These are phyloP conservation scores for Porites evermanni DNA, from an alignment of 92 coral and sea anemone genomes.

Conservation along the genomic window DNA sequence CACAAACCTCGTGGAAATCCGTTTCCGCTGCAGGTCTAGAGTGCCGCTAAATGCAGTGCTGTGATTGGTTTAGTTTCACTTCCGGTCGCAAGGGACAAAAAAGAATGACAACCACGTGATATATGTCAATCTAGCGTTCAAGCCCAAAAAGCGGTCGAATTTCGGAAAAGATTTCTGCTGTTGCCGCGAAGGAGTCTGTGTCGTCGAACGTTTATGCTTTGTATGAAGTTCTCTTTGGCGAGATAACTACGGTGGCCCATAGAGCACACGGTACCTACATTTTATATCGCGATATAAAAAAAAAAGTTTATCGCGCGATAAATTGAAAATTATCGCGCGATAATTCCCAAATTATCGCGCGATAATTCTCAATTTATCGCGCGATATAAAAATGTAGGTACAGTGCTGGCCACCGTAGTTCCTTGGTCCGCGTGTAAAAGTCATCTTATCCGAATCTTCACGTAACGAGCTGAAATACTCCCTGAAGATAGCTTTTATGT, in stretches of 20 bases:
- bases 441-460: too few species aligned
- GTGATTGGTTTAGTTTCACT: conserved; percentile 69
- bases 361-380: too few species aligned
- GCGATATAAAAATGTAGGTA: too few species aligned
- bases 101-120: conserved; percentile 83
- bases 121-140: conserved; percentile 39
- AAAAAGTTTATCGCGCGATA: too few species aligned
- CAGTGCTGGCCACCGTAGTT: too few species aligned
- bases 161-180: conserved; percentile 32
- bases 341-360: too few species aligned
- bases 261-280: too few species aligned
- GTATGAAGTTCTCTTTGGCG: conserved; percentile 33
- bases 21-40: conserved; percentile 15
- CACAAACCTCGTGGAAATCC: not conserved
- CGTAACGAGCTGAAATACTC: too few species aligned
- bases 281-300: too few species aligned
- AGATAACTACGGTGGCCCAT: not conserved
- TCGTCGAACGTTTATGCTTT: conserved; percentile 19
- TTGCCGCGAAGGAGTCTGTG: conserved; percentile 10
- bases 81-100: conserved; percentile 63
- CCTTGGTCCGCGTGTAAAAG: too few species aligned
- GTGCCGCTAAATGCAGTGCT: conserved; percentile 21
- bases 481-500: too few species aligned
- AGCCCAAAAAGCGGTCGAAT: conserved; percentile 10
- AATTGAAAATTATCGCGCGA: too few species aligned